Percentiles rank a stretch among this genome's conserved stretches.
Conservation (phyloP, 1,140 invertebrate species). For the Dendroctonus ponderosae region DNA sequence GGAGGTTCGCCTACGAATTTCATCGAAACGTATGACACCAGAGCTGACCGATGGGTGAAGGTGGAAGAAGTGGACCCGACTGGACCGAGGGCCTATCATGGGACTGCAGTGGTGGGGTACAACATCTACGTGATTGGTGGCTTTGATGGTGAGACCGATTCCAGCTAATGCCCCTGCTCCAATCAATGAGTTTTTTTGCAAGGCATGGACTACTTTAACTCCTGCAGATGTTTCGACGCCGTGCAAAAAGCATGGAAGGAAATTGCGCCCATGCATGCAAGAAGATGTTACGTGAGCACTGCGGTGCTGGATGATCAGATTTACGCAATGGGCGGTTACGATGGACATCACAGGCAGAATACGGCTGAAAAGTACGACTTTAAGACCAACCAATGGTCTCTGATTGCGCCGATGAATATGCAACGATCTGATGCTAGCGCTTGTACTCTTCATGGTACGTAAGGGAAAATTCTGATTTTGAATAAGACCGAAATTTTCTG, state of each 20-base stretch:
- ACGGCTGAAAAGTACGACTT: constrained; percentile 75
- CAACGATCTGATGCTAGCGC: constrained; percentile 69
- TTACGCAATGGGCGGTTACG: constrained; percentile 76
- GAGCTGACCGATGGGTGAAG: constrained; percentile 73
- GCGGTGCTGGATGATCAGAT: constrained; percentile 61
- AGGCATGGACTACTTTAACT: constrained; percentile 61
- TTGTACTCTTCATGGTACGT: constrained; percentile 59
- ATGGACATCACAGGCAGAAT: constrained; percentile 70
- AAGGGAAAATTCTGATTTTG: no score
- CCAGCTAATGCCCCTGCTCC: neutral
- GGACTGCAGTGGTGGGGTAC: constrained; percentile 63
- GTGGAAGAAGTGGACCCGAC: constrained; percentile 60
- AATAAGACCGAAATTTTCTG: no score
- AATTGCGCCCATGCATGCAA: constrained; percentile 63
- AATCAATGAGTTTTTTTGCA: constrained; percentile 5
- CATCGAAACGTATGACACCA: constrained; percentile 75
- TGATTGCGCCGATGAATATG: constrained; percentile 64
- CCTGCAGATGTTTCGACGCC: constrained; percentile 64
- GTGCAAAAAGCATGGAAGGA: constrained; percentile 64
- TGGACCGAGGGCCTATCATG: constrained; percentile 71
- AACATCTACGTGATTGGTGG: constrained; percentile 71
- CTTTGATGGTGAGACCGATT: constrained; percentile 58
- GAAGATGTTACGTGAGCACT: constrained; percentile 67
- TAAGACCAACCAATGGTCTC: constrained; percentile 62
- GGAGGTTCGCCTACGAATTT: constrained; percentile 67